A percentile compares a stretch with the other conserved stretches of the same genome.
phyloP scores from a whole-genome alignment of 2,888 invertebrate genomes.

The Gisinianus flammeolus region DNA sequence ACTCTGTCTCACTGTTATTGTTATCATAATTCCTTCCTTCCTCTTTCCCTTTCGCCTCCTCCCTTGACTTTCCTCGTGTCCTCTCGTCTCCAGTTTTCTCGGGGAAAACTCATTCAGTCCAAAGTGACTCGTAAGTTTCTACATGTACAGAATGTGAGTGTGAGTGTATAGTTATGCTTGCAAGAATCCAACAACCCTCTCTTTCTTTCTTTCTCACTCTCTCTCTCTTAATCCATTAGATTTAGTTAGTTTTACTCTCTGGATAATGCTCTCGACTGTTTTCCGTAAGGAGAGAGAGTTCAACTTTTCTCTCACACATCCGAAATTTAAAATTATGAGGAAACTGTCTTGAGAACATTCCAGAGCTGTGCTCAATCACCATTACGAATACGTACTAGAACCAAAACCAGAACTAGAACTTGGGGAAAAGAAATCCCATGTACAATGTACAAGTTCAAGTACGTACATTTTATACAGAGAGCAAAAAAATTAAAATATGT shows the following conservation, averaged over 20 bases:
- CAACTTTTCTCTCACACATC: neutral
- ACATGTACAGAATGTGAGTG: neutral
- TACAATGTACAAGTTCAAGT: too few species aligned
- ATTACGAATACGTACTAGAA: neutral
- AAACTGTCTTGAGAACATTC: neutral
- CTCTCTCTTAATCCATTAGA: conserved; percentile 11
- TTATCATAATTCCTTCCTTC: conserved; percentile 46
- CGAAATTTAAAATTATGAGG: neutral
- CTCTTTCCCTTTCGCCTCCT: conserved; percentile 29
- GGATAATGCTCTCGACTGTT: neutral
- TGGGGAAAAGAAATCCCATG: too few species aligned
- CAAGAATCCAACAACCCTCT: neutral
- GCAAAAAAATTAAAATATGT: too few species aligned
- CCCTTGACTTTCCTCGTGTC: neutral
- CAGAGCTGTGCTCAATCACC: neutral
- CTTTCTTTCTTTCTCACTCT: too few species aligned
- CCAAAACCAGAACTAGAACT: neutral
- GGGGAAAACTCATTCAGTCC: conserved; percentile 7
- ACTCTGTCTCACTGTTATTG: conserved; percentile 41
- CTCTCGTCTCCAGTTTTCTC: neutral
- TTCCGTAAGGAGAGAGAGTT: neutral
- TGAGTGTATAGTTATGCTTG: neutral
- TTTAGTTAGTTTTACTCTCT: conserved; percentile 17
- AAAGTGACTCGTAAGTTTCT: neutral
- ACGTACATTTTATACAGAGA: too few species aligned